Conservation (phyloP, 2,797 vertebrate genomes). For the Chaunax sp. region DNA sequence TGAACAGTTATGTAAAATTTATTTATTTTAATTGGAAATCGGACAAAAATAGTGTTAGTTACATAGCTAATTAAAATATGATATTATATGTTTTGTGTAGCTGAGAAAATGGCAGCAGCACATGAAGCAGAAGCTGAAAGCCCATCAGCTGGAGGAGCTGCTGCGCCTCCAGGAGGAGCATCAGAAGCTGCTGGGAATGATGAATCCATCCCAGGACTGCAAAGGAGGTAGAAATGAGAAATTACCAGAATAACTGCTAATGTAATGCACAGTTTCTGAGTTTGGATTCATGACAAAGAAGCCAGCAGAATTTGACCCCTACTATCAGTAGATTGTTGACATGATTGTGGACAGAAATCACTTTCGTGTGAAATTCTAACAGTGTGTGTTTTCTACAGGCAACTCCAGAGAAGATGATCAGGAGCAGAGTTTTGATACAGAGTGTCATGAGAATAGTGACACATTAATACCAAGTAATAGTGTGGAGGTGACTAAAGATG, state of each 20-base stretch:
- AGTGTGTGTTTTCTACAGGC: slow-evolving; percentile 27
- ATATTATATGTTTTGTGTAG: slow-evolving; percentile 72
- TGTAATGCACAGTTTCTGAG: neutral
- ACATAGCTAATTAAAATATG: neutral
- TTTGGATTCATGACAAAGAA: neutral
- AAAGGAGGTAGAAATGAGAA: slow-evolving; percentile 45
- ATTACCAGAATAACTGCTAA: neutral
- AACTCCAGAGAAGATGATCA: slow-evolving; percentile 33
- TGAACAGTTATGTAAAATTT: too few species aligned
- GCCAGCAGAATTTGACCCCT: neutral
- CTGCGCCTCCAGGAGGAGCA: slow-evolving; percentile 90
- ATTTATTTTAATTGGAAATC: too few species aligned
- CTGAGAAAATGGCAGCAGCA: slow-evolving; percentile 92
- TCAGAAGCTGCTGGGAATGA: slow-evolving; percentile 84
- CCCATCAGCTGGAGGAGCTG: slow-evolving; percentile 90
- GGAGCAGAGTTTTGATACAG: slow-evolving; percentile 5
- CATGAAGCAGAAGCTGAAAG: slow-evolving; percentile 92
- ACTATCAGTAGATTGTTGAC: neutral
- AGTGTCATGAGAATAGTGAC: slow-evolving; percentile 26
- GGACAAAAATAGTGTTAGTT: neutral
- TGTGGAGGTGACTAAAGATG: slow-evolving; percentile 13
- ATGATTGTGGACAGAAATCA: neutral
- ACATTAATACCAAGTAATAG: slow-evolving; percentile 2
- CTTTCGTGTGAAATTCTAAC: neutral
- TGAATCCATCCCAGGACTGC: slow-evolving; percentile 51